Base-by-base conservation (phyloP, 2,113 vertebrate species). In the Genyomyrus donnyi region DNA sequence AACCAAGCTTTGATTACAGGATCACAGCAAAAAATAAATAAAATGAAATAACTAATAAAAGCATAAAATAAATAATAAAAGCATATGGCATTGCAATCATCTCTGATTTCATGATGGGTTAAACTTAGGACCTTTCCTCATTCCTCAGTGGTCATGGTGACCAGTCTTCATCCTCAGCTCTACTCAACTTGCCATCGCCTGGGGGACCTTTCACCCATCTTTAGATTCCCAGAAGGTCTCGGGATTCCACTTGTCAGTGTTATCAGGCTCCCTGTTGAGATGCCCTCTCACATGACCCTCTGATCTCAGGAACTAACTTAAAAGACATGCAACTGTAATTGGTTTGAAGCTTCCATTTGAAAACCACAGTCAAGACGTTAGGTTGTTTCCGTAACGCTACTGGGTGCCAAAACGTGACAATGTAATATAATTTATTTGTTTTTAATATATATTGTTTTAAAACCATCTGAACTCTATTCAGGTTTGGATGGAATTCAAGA, bases 51-150 rank as follows among this genome's bases (percentile, higher is more conserved):
- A 53, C 15, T 48, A 88, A 87, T 27, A 9, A n/a, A 90, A 90
- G 10, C 52, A 52, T 31, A n/a, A 31, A 88, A 88, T 45, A 5
- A 42, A 88, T 48, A 80, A 88, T 45, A 10, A 45, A 80, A 90
- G 21, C 52, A 53, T 31, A 27, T 85, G 89, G 53, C 66, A 53
- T 35, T 39, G 31, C 48, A 56, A 9, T 88, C 27, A 74, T 50
- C 46, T 88, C 84, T 87, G 45, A 80, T 89, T 89, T 89, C 88
- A 89, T 50, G 53, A 66, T 56, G 48, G 85, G 39, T 77, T 42
- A 39, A 74, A 45, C 39, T 53, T 27, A 52, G 27, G 56, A 35
- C 49, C 49, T n/a, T 35, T 90, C 56, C 10, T 35, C 84, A 90
- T 90, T 90, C 89, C 89, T 77, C 48, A 88, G 53, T 56, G 56